Conservation (phyloP, 2,113 vertebrate genomes). For the Colistium nudipinnis region DNA sequence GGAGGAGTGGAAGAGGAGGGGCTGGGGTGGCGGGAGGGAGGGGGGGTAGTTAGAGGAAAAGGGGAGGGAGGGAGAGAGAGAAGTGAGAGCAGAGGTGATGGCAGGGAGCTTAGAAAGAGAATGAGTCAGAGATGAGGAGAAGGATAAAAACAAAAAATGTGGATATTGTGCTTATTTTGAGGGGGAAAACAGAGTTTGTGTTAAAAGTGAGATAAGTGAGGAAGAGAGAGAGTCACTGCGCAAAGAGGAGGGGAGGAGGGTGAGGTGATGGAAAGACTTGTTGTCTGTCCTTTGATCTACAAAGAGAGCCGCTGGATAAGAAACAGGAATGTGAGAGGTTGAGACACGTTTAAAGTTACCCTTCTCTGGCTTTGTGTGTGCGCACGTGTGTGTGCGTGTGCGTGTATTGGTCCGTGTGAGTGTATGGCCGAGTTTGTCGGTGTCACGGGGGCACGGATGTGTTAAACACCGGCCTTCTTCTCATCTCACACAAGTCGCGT, state of each 20-base stretch:
- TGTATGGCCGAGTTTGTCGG: slow-evolving; percentile 6
- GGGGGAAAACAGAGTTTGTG: not conserved
- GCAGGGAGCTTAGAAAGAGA: slow-evolving; percentile 18
- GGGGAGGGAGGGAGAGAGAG: slow-evolving; percentile 36
- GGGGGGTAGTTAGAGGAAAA: slow-evolving; percentile 31
- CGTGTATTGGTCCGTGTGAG: slow-evolving; percentile 1
- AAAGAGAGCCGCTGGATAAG: slow-evolving; percentile 67
- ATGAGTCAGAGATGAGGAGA: slow-evolving; percentile 1
- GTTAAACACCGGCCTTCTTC: too few relatives aligned
- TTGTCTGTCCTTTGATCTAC: slow-evolving; percentile 73
- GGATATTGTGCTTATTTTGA: too few relatives aligned
- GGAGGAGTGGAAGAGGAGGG: slow-evolving; percentile 60
- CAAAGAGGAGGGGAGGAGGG: slow-evolving; percentile 52
- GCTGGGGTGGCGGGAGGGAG: slow-evolving; percentile 22
- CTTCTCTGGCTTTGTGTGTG: slow-evolving; percentile 30
- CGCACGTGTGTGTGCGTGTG: not conserved
- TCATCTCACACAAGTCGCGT: slow-evolving; percentile 12
- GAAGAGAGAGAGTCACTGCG: slow-evolving; percentile 45
- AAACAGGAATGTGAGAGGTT: slow-evolving; percentile 75
- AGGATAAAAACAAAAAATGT: slow-evolving; percentile 30
- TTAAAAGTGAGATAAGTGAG: slow-evolving; percentile 20
- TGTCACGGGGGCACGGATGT: too few relatives aligned
- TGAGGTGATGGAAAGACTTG: slow-evolving; percentile 56
- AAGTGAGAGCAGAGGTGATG: slow-evolving; percentile 59
- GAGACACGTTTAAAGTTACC: slow-evolving; percentile 70